Conservation (phyloP, 1,140 invertebrate species). For the Neodiprion pinetum region DNA sequence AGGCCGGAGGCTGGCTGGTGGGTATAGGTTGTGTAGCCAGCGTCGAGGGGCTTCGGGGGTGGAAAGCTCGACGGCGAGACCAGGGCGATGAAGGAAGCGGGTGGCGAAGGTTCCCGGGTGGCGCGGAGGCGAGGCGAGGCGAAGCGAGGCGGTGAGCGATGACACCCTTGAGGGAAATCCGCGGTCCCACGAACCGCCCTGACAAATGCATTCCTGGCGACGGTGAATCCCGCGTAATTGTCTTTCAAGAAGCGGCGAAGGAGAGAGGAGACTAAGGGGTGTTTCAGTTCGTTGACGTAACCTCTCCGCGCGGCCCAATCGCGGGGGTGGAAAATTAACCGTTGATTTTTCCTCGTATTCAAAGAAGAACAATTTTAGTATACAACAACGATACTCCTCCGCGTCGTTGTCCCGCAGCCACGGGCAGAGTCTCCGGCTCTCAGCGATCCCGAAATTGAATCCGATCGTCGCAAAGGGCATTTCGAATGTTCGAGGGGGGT, state of each 20-base stretch:
- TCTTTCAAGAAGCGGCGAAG: slow-evolving; percentile 10
- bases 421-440: too few relatives aligned
- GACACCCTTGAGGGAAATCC: slow-evolving; percentile 33
- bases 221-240: slow-evolving; percentile 18
- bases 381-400: too few relatives aligned
- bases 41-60: neutral
- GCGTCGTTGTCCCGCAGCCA: too few relatives aligned
- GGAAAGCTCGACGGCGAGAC: neutral
- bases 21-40: neutral
- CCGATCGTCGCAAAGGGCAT: neutral
- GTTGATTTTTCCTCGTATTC: too few relatives aligned
- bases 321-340: too few relatives aligned
- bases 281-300: too few relatives aligned
- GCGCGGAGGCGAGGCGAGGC: neutral
- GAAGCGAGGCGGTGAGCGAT: slow-evolving; percentile 24
- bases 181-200: slow-evolving; percentile 26
- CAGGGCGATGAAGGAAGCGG: neutral
- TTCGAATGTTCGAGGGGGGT: neutral
- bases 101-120: neutral
- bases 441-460: too few relatives aligned
- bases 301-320: too few relatives aligned
- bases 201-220: slow-evolving; percentile 29
- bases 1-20: neutral
- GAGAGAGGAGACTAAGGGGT: neutral
- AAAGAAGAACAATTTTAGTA: too few relatives aligned